Conservation (phyloP, 1,140 invertebrate species). For the Pristionchus pacificus region DNA sequence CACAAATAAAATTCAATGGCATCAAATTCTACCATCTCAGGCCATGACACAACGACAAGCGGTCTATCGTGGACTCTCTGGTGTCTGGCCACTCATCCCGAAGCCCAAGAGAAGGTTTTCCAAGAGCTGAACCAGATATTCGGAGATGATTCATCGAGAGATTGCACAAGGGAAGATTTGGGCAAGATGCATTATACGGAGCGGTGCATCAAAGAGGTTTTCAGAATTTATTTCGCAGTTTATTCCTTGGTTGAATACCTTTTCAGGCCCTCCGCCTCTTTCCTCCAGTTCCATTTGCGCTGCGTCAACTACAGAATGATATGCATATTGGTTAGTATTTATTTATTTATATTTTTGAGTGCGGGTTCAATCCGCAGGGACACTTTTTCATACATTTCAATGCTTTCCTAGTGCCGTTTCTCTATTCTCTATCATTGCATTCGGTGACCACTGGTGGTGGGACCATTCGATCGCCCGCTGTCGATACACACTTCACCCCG, state of each 20-base stretch:
- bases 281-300: slow-evolving; percentile 67
- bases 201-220: slow-evolving; percentile 19
- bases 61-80: slow-evolving; percentile 66
- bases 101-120: slow-evolving; percentile 70
- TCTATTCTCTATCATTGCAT: too few relatives aligned
- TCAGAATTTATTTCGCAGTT: background rate
- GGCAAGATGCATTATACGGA: slow-evolving; percentile 78
- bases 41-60: slow-evolving; percentile 80
- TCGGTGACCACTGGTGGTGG: too few relatives aligned
- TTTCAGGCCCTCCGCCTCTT: slow-evolving; percentile 68
- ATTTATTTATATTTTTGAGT: too few relatives aligned
- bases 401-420: too few relatives aligned
- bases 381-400: too few relatives aligned
- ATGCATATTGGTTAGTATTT: slow-evolving; percentile 61
- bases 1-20: slow-evolving; percentile 55
- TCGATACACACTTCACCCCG: too few relatives aligned
- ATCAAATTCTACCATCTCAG: slow-evolving; percentile 59
- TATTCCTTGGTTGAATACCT: background rate
- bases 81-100: slow-evolving; percentile 60
- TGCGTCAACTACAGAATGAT: slow-evolving; percentile 70
- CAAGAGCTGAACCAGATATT: slow-evolving; percentile 68
- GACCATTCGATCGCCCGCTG: too few relatives aligned
- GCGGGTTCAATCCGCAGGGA: too few relatives aligned
- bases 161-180: slow-evolving; percentile 74
- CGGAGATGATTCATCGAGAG: slow-evolving; percentile 67